Conservation (phyloP, 2,888 invertebrate species). For the Nesidiocoris tenuis region DNA sequence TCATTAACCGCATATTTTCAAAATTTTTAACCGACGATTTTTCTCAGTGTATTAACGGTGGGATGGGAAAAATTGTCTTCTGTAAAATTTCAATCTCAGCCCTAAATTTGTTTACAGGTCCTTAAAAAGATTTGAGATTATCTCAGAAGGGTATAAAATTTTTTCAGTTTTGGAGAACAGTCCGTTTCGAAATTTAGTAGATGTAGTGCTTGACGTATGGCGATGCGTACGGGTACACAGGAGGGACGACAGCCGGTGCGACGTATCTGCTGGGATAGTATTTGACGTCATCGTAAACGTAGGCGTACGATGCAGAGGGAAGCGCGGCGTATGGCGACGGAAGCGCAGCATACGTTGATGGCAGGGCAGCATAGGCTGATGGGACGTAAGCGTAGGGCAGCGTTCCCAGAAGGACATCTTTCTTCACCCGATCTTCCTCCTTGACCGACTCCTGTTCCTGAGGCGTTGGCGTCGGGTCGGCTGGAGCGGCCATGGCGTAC, state of each 20-base stretch:
- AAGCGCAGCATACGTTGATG: constrained; percentile 38
- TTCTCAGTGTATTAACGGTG: too few species aligned
- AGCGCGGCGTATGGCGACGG: constrained; percentile 3
- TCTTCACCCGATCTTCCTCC: constrained; percentile 45
- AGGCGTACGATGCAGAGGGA: constrained; percentile 2
- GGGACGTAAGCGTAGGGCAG: constrained; percentile 36
- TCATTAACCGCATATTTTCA: too few species aligned
- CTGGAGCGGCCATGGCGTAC: constrained; percentile 42
- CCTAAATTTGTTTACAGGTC: too few species aligned
- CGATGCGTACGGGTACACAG: constrained; percentile 18
- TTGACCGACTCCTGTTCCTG: constrained; percentile 6
- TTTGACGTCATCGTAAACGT: constrained; percentile 41
- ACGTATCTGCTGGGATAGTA: constrained; percentile 50
- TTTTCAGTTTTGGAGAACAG: too few species aligned
- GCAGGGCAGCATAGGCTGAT: constrained; percentile 45
- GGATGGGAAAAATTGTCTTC: too few species aligned
- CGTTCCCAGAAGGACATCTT: constrained; percentile 45
- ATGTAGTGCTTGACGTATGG: constrained; percentile 31
- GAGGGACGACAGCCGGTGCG: constrained; percentile 33
- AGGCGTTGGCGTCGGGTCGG: background rate
- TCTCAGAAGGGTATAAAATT: too few species aligned
- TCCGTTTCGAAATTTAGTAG: too few species aligned
- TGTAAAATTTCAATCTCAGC: too few species aligned
- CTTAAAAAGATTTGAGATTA: too few species aligned
- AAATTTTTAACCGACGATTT: too few species aligned